Conservation (phyloP, 2,113 vertebrate species). For the Cephalophus harveyi region DNA sequence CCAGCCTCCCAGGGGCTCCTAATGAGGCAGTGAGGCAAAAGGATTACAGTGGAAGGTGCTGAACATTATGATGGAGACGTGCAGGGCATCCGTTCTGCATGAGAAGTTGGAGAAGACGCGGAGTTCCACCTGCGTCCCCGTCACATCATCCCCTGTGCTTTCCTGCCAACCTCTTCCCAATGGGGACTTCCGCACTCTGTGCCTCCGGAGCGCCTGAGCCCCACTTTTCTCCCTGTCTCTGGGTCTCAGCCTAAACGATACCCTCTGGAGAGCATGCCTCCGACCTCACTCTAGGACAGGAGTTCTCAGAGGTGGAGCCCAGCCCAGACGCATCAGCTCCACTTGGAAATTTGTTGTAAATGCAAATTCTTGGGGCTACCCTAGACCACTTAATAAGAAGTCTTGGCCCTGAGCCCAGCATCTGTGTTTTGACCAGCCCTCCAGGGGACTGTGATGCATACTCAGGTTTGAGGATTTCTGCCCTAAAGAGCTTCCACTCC, state of each 20-base stretch:
- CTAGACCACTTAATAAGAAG: neutral
- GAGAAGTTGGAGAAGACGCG: neutral
- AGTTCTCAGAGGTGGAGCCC: neutral
- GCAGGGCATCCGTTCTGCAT: neutral
- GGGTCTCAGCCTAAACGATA: neutral
- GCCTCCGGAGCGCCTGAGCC: neutral
- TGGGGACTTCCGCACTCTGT: neutral
- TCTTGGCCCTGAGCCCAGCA: neutral
- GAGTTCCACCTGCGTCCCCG: rapidly evolving
- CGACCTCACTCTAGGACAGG: neutral
- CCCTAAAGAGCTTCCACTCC: neutral
- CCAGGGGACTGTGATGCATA: neutral
- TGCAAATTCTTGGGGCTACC: neutral
- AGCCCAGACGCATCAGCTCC: neutral
- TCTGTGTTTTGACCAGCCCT: neutral
- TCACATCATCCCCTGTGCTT: neutral
- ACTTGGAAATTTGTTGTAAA: neutral
- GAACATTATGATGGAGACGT: neutral
- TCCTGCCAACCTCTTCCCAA: neutral
- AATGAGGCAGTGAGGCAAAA: neutral
- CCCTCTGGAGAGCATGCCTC: neutral
- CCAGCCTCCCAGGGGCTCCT: neutral
- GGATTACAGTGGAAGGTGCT: neutral
- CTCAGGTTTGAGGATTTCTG: neutral
- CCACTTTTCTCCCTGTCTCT: neutral